Base-by-base conservation (phyloP, 2,113 vertebrate genomes). In the Gnathonemus echidnorhynchus region DNA sequence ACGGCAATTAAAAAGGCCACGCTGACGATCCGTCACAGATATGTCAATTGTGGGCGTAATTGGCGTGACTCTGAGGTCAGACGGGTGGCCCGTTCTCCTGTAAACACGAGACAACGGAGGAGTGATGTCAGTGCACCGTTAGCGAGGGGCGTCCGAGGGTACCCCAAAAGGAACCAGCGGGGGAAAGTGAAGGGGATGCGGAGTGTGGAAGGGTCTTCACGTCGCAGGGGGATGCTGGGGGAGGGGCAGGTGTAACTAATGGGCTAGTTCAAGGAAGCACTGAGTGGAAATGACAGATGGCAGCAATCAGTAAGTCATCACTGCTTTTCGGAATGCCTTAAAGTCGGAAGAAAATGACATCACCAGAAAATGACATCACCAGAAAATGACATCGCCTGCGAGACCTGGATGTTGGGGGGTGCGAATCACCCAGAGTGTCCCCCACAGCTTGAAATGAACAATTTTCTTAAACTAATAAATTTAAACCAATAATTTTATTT, bases 61-160 rank as follows among this genome's bases (percentile, higher is more conserved):
- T 94, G 94, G 94, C 94, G 92, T 94, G 93, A 92, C 89, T 52
- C 91, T 94, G 94, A 94, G 94, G 95, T 92, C 95, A 93, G 91
- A 93, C 56, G 58, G 91, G 92, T 93, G 92, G 88, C 93, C 90
- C 90, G 88, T 92, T 31, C 21, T 58, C 1, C 56, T 24, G 10
- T 48, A 10, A 50, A 50, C 24, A 52, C 48, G 48, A n/a, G 21
- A 35, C 11, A 19, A 11, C 17, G 48, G 77, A 21, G 45, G 13
- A 27, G 24, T 13, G 62, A 70, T 1, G 9, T 70, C n/a, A 13
- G 62, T 27, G 62, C 10, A 11, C n/a, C n/a, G n/a, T 66, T 31
- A 31, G 62, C 10, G n/a, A 66, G 8, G 62, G n/a, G 62, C 39
- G 10, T 70, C 62, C 3, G 62, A 70, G 62, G n/a, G 62, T 13